Percentiles rank a stretch among this genome's conserved stretches.
Evolutionary conservation across 1,140 invertebrate genomes (phyloP).

Genomic region (Drosophila guanche): DNA sequence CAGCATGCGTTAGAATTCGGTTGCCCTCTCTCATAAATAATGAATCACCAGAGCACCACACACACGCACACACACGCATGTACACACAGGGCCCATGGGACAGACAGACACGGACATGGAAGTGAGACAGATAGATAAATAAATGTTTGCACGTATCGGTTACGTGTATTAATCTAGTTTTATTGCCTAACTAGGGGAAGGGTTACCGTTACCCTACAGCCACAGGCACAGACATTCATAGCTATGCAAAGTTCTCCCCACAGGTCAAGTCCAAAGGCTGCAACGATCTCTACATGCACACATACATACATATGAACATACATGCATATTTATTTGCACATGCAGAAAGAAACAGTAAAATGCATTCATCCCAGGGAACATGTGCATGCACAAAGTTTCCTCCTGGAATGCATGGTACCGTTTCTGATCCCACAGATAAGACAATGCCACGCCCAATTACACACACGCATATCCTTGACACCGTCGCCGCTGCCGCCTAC

Average conservation of each 20-base stretch:
- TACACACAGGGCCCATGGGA: conserved; percentile 4
- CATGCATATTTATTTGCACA: neutral
- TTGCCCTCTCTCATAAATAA: neutral
- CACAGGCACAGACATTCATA: no score
- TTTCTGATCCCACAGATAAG: conserved; percentile 12
- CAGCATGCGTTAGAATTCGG: neutral
- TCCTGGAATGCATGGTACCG: neutral
- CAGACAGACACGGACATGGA: neutral
- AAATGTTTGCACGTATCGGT: conserved; percentile 43
- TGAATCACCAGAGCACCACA: conserved; percentile 25
- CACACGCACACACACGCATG: conserved; percentile 25
- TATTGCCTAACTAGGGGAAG: conserved; percentile 21
- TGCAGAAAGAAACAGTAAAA: neutral
- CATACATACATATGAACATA: neutral
- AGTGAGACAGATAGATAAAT: neutral
- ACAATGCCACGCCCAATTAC: conserved; percentile 62
- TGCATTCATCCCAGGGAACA: neutral
- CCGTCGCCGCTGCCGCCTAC: conserved; percentile 26
- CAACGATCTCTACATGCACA: conserved; percentile 16
- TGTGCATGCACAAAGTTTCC: neutral
- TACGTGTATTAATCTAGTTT: conserved; percentile 53
- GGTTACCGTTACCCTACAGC: no score
- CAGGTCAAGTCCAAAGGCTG: conserved; percentile 48
- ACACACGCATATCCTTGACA: conserved; percentile 43
- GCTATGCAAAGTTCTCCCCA: neutral